These are phyloP conservation scores for Drosophila ustulata DNA, from an alignment of 2,888 invertebrate genomes.

Conservation along the genomic window DNA sequence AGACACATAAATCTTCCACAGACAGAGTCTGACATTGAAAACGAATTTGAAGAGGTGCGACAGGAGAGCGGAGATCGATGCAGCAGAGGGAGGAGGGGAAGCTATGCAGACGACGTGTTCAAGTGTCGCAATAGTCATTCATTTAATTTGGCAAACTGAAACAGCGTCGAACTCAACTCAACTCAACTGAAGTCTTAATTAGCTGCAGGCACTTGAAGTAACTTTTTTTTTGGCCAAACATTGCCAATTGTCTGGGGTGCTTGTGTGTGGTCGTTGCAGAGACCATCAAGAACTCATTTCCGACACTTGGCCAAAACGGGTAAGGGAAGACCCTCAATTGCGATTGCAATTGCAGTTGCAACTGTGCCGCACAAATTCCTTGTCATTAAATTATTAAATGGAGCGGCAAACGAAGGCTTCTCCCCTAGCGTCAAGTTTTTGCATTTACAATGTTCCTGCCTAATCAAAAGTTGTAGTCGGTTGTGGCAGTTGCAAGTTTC, in stretches of 20 bases:
- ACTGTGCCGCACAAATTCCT: constrained; percentile 29
- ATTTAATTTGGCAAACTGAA: constrained; percentile 47
- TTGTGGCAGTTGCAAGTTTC: constrained; percentile 38
- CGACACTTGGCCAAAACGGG: constrained; percentile 20
- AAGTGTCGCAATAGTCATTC: constrained; percentile 68
- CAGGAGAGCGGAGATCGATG: too few relatives aligned
- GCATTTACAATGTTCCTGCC: constrained; percentile 39
- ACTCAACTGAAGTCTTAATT: constrained; percentile 52
- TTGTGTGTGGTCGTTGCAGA: constrained; percentile 30
- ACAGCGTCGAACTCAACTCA: constrained; percentile 31
- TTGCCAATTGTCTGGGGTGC: constrained; percentile 28
- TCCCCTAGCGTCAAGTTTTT: constrained; percentile 7
- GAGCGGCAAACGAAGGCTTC: constrained; percentile 39
- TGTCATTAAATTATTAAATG: constrained; percentile 73
- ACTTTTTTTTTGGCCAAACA: constrained; percentile 25
- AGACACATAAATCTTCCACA: constrained; percentile 75
- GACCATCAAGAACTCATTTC: constrained; percentile 77
- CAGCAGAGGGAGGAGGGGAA: neutral
- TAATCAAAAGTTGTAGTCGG: constrained; percentile 56
- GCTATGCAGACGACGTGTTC: constrained; percentile 41
- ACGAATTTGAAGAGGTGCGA: constrained; percentile 19
- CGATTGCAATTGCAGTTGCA: constrained; percentile 20
- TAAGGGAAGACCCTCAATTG: constrained; percentile 16
- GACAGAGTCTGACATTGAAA: constrained; percentile 73
- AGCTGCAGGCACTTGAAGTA: constrained; percentile 60